phyloP scores from a whole-genome alignment of 2,888 invertebrate species.

The Lucinisca nassula region DNA sequence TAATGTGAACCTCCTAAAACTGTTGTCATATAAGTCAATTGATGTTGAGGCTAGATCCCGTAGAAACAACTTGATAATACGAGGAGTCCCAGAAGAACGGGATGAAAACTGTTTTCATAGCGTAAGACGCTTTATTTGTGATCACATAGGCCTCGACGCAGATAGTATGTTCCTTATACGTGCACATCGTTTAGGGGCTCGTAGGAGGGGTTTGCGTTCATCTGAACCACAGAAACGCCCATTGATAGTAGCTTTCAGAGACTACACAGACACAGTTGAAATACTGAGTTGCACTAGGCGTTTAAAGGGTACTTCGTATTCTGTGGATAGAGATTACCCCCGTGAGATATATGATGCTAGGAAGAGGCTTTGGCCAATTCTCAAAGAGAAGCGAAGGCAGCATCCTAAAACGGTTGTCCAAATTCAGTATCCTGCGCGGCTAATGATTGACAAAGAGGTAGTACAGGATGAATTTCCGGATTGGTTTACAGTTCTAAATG shows the following conservation, averaged over 20 bases:
- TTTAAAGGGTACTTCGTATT: background rate
- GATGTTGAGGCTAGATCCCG: slow-evolving; percentile 38
- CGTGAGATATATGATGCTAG: background rate
- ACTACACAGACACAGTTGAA: background rate
- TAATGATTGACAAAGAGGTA: background rate
- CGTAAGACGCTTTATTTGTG: background rate
- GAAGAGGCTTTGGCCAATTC: background rate
- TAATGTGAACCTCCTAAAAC: slow-evolving; percentile 24
- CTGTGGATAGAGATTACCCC: slow-evolving; percentile 10
- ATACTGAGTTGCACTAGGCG: background rate
- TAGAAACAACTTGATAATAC: slow-evolving; percentile 21
- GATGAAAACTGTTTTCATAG: slow-evolving; percentile 30
- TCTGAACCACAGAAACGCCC: background rate
- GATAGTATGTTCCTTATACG: slow-evolving; percentile 14
- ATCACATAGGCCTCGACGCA: slow-evolving; percentile 23
- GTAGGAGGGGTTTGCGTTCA: background rate
- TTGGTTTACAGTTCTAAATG: slow-evolving; percentile 1
- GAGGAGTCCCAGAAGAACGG: slow-evolving; percentile 15
- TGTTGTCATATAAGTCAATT: slow-evolving; percentile 34
- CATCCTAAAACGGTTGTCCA: background rate
- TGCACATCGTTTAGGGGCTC: slow-evolving; percentile 1
- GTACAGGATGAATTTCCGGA: slow-evolving; percentile 4
- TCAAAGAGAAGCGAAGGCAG: background rate
- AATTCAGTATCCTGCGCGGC: slow-evolving; percentile 2
- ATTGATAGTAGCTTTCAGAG: slow-evolving; percentile 2